Evolutionary conservation across 2,888 invertebrate genomes (phyloP).

Genomic region (Xestia rhomboidea): DNA sequence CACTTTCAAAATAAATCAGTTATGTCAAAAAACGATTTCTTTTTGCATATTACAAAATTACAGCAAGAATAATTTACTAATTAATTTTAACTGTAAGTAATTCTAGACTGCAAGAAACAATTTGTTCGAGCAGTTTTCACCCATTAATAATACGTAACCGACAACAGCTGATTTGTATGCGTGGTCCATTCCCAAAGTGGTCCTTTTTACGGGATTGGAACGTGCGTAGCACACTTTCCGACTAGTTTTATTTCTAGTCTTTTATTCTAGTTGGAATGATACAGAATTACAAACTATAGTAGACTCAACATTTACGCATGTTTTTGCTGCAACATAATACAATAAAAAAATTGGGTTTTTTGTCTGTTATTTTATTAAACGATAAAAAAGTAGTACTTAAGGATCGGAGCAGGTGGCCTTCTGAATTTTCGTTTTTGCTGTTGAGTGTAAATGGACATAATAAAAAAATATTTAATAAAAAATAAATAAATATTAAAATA

Average conservation of each 20-base stretch:
- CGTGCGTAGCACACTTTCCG: constrained; percentile 56
- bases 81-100: constrained; percentile 25
- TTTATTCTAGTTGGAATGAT: constrained; percentile 29
- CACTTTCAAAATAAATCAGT: too few relatives aligned
- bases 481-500: too few relatives aligned
- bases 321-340: too few relatives aligned
- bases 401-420: too few relatives aligned
- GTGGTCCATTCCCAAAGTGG: constrained; percentile 39
- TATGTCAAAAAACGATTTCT: background rate
- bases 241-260: constrained; percentile 40
- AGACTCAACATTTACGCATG: too few relatives aligned
- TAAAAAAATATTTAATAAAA: too few relatives aligned
- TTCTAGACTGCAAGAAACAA: constrained; percentile 35
- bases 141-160: constrained; percentile 48
- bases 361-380: too few relatives aligned
- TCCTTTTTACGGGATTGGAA: constrained; percentile 49
- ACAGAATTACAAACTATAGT: background rate
- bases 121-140: constrained; percentile 44
- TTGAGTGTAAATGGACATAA: background rate
- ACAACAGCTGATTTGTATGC: constrained; percentile 63
- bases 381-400: too few relatives aligned
- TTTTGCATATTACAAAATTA: background rate
- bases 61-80: constrained; percentile 5
- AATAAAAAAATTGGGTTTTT: too few relatives aligned
- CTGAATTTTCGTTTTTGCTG: too few relatives aligned